Evolutionary conservation across 2,888 invertebrate species (phyloP).

Genomic region (Stenolophus ochropezus): DNA sequence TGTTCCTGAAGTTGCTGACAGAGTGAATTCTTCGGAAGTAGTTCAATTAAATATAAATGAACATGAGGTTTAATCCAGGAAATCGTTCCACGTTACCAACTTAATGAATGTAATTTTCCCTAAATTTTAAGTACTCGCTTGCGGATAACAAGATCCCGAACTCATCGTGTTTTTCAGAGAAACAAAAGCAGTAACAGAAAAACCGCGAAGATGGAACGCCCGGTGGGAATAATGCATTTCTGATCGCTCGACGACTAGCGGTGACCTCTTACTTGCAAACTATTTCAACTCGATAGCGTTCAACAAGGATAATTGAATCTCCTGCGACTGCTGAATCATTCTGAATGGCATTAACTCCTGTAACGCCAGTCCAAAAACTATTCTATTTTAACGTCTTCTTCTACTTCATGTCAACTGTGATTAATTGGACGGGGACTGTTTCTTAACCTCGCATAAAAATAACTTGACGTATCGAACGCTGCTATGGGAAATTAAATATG

Average conservation of each 20-base stretch:
- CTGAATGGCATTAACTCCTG: neutral
- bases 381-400: neutral
- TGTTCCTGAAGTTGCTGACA: neutral
- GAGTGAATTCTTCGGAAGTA: neutral
- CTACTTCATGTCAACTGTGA: neutral
- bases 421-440: neutral
- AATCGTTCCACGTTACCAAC: neutral
- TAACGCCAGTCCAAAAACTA: neutral
- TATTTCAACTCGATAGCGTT: slow-evolving; percentile 16
- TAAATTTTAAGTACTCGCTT: slow-evolving; percentile 32
- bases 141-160: slow-evolving; percentile 22
- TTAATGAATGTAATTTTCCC: slow-evolving; percentile 27
- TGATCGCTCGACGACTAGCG: slow-evolving; percentile 23
- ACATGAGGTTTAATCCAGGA: neutral
- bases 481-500: no score
- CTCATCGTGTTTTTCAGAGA: slow-evolving; percentile 24
- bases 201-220: slow-evolving; percentile 25
- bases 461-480: no score
- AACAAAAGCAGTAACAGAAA: slow-evolving; percentile 40
- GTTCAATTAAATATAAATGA: slow-evolving; percentile 1
- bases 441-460: no score
- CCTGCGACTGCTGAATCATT: slow-evolving; percentile 12
- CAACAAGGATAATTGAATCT: slow-evolving; percentile 20
- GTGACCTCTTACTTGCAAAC: slow-evolving; percentile 24
- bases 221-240: slow-evolving; percentile 40